These are phyloP conservation scores for Oscheius myriophilus DNA, from an alignment of 2,888 invertebrate genomes.

Conservation along the genomic window DNA sequence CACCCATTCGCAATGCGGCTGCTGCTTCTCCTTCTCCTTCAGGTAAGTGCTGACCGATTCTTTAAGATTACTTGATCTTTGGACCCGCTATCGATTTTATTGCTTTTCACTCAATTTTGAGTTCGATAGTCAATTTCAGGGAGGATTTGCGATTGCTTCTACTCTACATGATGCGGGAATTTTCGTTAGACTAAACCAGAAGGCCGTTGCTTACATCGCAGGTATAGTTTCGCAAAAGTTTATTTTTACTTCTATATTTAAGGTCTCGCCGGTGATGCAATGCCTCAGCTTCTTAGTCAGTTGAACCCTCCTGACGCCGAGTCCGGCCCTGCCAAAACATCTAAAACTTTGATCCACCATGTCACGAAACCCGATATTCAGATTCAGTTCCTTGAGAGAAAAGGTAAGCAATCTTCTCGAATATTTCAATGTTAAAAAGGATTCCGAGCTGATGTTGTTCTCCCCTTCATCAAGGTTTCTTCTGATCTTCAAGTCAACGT, in stretches of 20 bases:
- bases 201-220: constrained; percentile 49
- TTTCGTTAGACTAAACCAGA: constrained; percentile 49
- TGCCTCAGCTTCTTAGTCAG: constrained; percentile 49
- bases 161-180: constrained; percentile 39
- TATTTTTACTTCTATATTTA: neutral
- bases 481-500: constrained; percentile 38
- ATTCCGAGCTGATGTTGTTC: constrained; percentile 39
- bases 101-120: no score
- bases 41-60: constrained; percentile 1
- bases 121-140: no score
- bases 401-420: constrained; percentile 35
- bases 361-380: constrained; percentile 53
- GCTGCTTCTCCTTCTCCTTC: constrained; percentile 14
- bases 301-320: constrained; percentile 45
- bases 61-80: neutral
- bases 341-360: constrained; percentile 33
- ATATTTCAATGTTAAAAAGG: constrained; percentile 10
- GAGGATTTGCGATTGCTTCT: neutral
- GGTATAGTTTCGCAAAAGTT: constrained; percentile 26
- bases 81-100: no score
- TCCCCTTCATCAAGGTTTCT: constrained; percentile 40
- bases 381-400: constrained; percentile 56
- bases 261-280: constrained; percentile 49
- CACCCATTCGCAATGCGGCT: constrained; percentile 25
- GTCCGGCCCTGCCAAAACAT: constrained; percentile 34